phyloP scores from a whole-genome alignment of 1,140 invertebrate genomes.

The Cherax destructor region DNA sequence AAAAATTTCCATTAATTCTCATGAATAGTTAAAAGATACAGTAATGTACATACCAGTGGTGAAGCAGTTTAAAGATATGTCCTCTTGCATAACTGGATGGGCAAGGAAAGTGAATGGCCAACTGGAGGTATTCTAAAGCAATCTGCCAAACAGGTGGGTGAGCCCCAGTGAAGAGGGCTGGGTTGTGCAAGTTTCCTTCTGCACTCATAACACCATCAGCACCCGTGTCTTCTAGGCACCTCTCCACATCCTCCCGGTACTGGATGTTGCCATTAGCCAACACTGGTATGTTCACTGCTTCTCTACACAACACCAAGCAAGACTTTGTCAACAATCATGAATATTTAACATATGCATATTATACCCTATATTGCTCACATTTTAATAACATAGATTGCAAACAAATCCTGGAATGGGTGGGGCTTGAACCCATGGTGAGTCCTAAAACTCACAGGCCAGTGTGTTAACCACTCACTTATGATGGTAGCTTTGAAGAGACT shows the following conservation, averaged over 20 bases:
- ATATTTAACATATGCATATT: too few species aligned
- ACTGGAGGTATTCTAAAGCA: slow-evolving; percentile 91
- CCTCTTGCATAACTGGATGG: slow-evolving; percentile 93
- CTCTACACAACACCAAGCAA: slow-evolving; percentile 77
- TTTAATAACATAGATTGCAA: too few species aligned
- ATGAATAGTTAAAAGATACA: slow-evolving; percentile 69
- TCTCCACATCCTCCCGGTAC: slow-evolving; percentile 89
- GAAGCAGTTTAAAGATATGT: slow-evolving; percentile 97
- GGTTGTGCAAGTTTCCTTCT: slow-evolving; percentile 97
- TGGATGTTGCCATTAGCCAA: slow-evolving; percentile 99
- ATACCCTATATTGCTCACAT: too few species aligned
- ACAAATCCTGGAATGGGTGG: too few species aligned
- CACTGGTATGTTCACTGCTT: slow-evolving; percentile 92
- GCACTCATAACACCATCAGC: slow-evolving; percentile 89
- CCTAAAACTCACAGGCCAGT: too few species aligned
- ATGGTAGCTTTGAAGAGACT: too few species aligned
- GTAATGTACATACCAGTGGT: slow-evolving; percentile 86
- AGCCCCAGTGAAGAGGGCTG: slow-evolving; percentile 87
- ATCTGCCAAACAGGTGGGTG: slow-evolving; percentile 90
- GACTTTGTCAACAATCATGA: neutral
- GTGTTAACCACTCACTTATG: too few species aligned
- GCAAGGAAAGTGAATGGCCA: slow-evolving; percentile 90
- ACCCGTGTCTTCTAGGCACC: slow-evolving; percentile 90
- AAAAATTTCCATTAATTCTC: neutral
- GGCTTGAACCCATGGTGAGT: too few species aligned